Evolutionary conservation across 2,113 vertebrate genomes (phyloP).

Genomic region (Anthoscopus minutus): DNA sequence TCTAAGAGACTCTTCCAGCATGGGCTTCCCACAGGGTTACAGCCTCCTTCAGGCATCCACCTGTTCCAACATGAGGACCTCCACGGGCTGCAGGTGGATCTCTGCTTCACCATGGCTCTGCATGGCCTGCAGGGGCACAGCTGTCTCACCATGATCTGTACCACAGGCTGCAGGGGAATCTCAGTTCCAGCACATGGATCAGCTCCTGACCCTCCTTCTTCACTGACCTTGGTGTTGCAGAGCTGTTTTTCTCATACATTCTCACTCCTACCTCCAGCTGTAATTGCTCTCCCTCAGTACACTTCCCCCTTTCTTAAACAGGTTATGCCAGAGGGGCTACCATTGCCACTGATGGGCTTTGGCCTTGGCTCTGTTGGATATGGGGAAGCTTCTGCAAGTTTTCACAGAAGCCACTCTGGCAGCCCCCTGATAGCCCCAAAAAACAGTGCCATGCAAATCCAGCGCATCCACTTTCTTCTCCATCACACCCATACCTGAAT

Average conservation of each 20-base stretch:
- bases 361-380: not conserved
- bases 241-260: not conserved
- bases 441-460: not conserved
- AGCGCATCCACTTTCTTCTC: not conserved
- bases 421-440: not conserved
- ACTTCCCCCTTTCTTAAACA: not conserved
- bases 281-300: not conserved
- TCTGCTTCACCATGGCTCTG: not conserved
- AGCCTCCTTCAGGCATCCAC: not conserved
- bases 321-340: not conserved
- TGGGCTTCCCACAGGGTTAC: not conserved
- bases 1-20: not conserved
- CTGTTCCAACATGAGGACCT: not conserved
- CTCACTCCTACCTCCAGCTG: not conserved
- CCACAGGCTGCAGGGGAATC: not conserved
- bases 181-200: accelerated
- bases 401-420: not conserved
- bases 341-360: not conserved
- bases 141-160: not conserved
- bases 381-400: not conserved
- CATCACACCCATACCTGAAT: not conserved
- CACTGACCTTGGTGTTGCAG: not conserved
- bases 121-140: not conserved
- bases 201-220: not conserved
- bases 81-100: not conserved